Evolutionary conservation across 2,888 invertebrate genomes (phyloP).

Genomic region (Allophyes oxyacanthae): DNA sequence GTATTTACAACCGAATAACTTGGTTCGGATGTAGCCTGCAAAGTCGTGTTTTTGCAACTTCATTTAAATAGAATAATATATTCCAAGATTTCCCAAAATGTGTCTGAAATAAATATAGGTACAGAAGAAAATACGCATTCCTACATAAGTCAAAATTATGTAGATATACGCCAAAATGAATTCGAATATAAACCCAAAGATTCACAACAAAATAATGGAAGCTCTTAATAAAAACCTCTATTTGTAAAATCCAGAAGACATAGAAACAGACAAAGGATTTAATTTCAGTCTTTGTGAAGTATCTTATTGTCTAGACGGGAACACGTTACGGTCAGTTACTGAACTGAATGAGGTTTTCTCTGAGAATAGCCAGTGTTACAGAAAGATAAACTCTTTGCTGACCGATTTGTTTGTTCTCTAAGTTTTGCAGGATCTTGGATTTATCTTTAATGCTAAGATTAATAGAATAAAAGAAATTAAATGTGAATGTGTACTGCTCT

Average conservation of each 20-base stretch:
- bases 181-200: conserved; percentile 9
- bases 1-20: no score
- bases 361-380: conserved; percentile 42
- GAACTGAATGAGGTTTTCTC: conserved; percentile 52
- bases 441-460: conserved; percentile 34
- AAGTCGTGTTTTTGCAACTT: no score
- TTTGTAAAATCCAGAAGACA: conserved; percentile 46
- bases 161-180: conserved; percentile 4
- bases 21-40: no score
- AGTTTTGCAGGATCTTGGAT: conserved; percentile 33
- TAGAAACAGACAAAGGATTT: conserved; percentile 52
- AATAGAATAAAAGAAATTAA: conserved; percentile 39
- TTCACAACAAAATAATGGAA: conserved; percentile 24
- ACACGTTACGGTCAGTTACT: conserved; percentile 54
- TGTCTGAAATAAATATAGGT: no score
- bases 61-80: no score
- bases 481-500: conserved; percentile 19
- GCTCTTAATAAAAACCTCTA: conserved; percentile 35
- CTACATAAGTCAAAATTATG: no score
- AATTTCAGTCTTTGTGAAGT: conserved; percentile 55
- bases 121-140: no score
- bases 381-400: conserved; percentile 45
- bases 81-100: no score
- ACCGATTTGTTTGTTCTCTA: conserved; percentile 43
- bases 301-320: conserved; percentile 56